phyloP scores from a whole-genome alignment of 2,797 vertebrate genomes.

The Lepilemur ruficaudatus region DNA sequence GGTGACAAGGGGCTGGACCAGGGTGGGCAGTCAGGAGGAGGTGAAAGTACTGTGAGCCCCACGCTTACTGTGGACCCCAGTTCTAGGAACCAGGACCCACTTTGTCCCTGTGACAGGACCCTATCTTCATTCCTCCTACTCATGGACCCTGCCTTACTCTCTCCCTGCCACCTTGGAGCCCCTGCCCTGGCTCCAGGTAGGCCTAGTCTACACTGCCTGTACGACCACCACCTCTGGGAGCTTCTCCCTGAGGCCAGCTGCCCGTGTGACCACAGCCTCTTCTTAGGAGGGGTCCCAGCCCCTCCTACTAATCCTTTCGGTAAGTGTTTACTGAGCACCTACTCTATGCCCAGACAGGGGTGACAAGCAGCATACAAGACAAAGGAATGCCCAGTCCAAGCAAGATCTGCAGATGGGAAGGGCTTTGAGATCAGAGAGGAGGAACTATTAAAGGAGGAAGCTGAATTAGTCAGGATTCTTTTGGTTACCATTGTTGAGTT shows the following conservation, averaged over 20 bases:
- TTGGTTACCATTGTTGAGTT: neutral
- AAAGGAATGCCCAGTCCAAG: neutral
- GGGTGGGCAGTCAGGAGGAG: neutral
- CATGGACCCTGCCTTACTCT: neutral
- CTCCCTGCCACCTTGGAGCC: neutral
- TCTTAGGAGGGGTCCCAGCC: neutral
- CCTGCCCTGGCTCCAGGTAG: neutral
- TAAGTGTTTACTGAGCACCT: neutral
- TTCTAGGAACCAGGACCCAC: neutral
- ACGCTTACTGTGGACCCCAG: neutral
- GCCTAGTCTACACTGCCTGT: neutral
- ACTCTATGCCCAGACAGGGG: neutral
- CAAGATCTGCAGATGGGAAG: neutral
- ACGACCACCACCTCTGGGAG: neutral
- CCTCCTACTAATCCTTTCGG: neutral
- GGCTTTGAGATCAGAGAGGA: slow-evolving; percentile 5
- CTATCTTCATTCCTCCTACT: neutral
- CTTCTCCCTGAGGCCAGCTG: neutral
- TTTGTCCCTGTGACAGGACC: neutral
- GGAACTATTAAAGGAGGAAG: neutral
- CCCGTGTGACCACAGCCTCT: neutral
- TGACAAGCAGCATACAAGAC: neutral
- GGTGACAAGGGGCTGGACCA: neutral
- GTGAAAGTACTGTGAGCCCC: neutral
- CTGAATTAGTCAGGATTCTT: neutral